Percentiles rank a stretch among this genome's conserved stretches.
Evolutionary conservation across 1,140 invertebrate species (phyloP).

Genomic region (Thrips palmi): DNA sequence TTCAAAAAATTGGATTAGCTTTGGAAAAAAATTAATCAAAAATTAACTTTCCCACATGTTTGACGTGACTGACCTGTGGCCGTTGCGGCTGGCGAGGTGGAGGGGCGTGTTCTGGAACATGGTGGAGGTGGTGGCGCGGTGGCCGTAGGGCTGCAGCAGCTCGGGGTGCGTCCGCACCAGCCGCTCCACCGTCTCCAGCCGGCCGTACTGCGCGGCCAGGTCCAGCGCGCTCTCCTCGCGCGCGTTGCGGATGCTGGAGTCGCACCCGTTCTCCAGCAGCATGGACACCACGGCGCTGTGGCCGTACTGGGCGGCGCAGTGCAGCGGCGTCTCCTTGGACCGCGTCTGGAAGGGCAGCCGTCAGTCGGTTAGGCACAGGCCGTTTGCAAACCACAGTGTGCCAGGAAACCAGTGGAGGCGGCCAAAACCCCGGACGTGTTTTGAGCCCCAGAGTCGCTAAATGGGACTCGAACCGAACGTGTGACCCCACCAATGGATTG

Average conservation of each 20-base stretch:
- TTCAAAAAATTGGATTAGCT: neutral
- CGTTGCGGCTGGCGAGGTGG: slow-evolving; percentile 84
- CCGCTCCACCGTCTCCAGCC: slow-evolving; percentile 72
- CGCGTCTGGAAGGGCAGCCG: slow-evolving; percentile 64
- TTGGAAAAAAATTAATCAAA: neutral
- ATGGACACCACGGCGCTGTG: slow-evolving; percentile 75
- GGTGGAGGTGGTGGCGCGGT: slow-evolving; percentile 17
- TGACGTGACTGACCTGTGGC: slow-evolving; percentile 51
- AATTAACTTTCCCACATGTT: slow-evolving; percentile 1
- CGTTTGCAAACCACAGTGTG: no score
- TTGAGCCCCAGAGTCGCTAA: no score
- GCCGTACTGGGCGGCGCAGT: slow-evolving; percentile 88
- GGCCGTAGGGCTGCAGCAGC: slow-evolving; percentile 45
- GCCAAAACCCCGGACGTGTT: no score
- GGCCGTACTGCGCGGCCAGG: slow-evolving; percentile 80
- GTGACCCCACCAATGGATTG: no score
- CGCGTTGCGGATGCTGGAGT: slow-evolving; percentile 76
- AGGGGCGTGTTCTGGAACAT: slow-evolving; percentile 73
- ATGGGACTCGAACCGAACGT: no score
- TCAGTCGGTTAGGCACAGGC: no score
- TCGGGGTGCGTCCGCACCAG: slow-evolving; percentile 63
- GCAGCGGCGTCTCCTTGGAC: slow-evolving; percentile 83
- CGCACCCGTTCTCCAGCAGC: slow-evolving; percentile 68
- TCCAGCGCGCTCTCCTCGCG: slow-evolving; percentile 84
- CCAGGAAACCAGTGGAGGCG: no score